phyloP scores from a whole-genome alignment of 2,113 vertebrate genomes.

The Speoplatyrhinus poulsoni region DNA sequence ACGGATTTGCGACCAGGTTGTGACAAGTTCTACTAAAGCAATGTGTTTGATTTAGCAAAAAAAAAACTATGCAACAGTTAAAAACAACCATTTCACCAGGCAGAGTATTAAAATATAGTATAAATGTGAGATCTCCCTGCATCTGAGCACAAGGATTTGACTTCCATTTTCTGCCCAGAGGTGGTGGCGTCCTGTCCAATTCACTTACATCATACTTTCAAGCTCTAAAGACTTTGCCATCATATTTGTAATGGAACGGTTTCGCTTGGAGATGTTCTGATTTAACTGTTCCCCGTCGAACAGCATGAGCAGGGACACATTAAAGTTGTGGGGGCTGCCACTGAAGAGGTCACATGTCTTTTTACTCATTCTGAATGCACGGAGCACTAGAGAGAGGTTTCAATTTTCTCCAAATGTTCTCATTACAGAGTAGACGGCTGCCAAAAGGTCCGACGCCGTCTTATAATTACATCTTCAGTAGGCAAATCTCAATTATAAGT shows the following conservation, averaged over 20 bases:
- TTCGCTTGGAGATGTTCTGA: constrained; percentile 67
- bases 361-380: constrained; percentile 63
- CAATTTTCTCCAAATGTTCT: constrained; percentile 75
- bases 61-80: not conserved
- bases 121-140: constrained; percentile 9
- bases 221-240: constrained; percentile 54
- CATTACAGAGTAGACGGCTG: constrained; percentile 67
- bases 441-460: constrained; percentile 66
- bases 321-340: constrained; percentile 47
- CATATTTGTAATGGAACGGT: constrained; percentile 61
- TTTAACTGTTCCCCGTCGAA: constrained; percentile 62
- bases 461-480: constrained; percentile 76
- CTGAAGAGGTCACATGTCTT: constrained; percentile 67
- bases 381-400: constrained; percentile 67
- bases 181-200: constrained; percentile 50
- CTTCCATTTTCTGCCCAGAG: constrained; percentile 33
- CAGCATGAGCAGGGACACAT: constrained; percentile 52
- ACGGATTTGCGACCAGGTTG: not conserved
- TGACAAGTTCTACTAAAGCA: not conserved
- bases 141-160: constrained; percentile 15
- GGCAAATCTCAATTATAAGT: constrained; percentile 74
- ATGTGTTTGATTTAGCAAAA: not conserved
- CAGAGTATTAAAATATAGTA: constrained; percentile 18
- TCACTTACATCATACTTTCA: constrained; percentile 62
- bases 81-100: constrained; percentile 1